Base-by-base conservation (phyloP, 2,113 vertebrate species). In the Trogon surrucura region DNA sequence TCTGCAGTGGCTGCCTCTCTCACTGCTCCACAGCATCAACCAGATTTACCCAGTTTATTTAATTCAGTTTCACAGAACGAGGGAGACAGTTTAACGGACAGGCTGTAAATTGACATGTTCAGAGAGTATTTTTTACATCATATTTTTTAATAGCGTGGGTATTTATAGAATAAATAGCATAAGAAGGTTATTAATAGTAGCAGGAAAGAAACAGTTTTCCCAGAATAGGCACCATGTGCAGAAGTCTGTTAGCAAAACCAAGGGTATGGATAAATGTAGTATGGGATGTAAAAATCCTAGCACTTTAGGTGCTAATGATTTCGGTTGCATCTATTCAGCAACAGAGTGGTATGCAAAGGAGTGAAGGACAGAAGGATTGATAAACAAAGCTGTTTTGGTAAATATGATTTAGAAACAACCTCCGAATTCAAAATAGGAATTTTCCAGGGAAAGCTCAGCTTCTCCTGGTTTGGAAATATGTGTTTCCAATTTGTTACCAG, bases 141-240 rank as follows among this genome's bases (percentile, higher is more conserved):
- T 60, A 18, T 89, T 96, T 36, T 79, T 58, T 57, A 89, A 85
- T 32, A 90, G 36, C 48, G 18, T 6, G 41, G 51, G 34, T 70
- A 88, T 85, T 89, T 88, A 56, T 90, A 86, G 94, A 62, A 58
- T 57, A 88, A 92, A 53, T 56, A 83, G 44, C 62, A 48, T 44
- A 47, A 25, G 41, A 51, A 88, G 6, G 2, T 36, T 96, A 91
- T 95, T 95, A 93, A 94, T 89, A 96, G 90, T 16, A 38, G 62
- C 18, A 30, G 54, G 34, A 71, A 75, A 85, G 82, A 94, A 81
- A 20, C 14, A 5, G 30, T 72, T 91, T 88, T 60, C 75, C 17
- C 75, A 61, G 74, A 93, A 91, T 86, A 95, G 53, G 34, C 44
- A 22, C 22, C 51, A 10, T 13, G 64, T 93, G 80, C 73, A 32